A percentile compares a stretch with the other conserved stretches of the same genome.
phyloP scores from a whole-genome alignment of 2,113 vertebrate genomes.

The Hyla sarda region DNA sequence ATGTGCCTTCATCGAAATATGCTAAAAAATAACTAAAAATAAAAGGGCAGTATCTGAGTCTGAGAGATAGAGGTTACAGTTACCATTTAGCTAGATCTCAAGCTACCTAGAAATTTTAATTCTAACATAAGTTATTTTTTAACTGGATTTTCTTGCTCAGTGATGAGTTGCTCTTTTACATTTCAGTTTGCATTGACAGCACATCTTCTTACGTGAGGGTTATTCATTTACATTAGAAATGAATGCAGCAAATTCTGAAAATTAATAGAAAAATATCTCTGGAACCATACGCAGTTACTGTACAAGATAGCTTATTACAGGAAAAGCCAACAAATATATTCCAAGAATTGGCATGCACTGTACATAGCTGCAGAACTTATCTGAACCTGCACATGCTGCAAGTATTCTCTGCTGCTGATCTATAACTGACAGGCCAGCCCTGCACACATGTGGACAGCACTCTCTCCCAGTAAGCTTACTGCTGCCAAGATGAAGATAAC shows the following conservation, averaged over 20 bases:
- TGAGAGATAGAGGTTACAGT: too few species aligned
- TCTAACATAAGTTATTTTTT: too few species aligned
- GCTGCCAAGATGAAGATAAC: constrained; percentile 41
- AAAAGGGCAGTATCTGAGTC: too few species aligned
- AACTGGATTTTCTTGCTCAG: too few species aligned
- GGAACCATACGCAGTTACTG: background rate
- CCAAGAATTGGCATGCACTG: background rate
- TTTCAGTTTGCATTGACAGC: background rate
- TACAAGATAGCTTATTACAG: background rate
- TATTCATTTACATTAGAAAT: background rate
- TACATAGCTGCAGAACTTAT: constrained; percentile 22
- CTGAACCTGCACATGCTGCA: constrained; percentile 31
- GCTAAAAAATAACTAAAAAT: too few species aligned
- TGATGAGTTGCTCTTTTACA: background rate
- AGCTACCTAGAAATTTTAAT: too few species aligned
- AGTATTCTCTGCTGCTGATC: constrained; percentile 21
- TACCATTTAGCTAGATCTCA: too few species aligned
- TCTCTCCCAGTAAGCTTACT: background rate
- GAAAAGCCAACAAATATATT: background rate
- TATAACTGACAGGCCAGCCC: background rate
- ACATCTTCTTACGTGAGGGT: background rate
- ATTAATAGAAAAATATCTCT: background rate
- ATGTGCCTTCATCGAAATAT: too few species aligned
- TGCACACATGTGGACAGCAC: background rate
- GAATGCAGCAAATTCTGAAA: background rate